These are phyloP conservation scores for Cardiocondyla obscurior DNA, from an alignment of 1,140 invertebrate species.

Conservation along the genomic window DNA sequence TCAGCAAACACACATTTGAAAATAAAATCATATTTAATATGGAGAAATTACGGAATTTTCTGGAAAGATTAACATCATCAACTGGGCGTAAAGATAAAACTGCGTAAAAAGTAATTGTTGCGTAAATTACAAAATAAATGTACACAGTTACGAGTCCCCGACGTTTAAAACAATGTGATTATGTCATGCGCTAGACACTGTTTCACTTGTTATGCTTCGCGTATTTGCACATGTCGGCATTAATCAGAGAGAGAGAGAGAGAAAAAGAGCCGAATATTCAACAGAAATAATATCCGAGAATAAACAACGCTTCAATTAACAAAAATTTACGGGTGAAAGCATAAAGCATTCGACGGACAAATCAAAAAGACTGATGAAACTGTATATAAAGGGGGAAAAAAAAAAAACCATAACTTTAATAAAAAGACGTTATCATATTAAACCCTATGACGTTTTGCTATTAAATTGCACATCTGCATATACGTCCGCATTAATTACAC, in stretches of 20 bases:
- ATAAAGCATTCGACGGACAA: not conserved
- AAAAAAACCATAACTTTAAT: not conserved
- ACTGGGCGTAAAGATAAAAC: not conserved
- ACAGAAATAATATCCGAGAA: slow-evolving; percentile 15
- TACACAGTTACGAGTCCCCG: slow-evolving; percentile 1
- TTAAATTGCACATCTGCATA: slow-evolving; percentile 31
- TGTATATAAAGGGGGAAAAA: too few species aligned
- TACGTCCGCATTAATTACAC: slow-evolving; percentile 40
- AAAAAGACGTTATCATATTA: not conserved
- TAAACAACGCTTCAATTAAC: not conserved
- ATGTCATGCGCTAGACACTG: not conserved
- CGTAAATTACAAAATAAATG: not conserved
- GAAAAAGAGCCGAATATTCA: slow-evolving; percentile 17
- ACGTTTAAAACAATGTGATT: slow-evolving; percentile 33
- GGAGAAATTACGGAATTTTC: not conserved
- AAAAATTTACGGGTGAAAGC: not conserved
- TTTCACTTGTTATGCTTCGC: slow-evolving; percentile 2
- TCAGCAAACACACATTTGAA: not conserved
- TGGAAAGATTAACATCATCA: not conserved
- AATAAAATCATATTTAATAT: not conserved
- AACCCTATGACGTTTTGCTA: not conserved
- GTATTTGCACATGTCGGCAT: slow-evolving; percentile 40
- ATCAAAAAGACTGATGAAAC: not conserved
- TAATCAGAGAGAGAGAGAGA: too few species aligned
- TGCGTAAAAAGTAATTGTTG: not conserved